phyloP scores from a whole-genome alignment of 2,113 vertebrate genomes.

The Astatoreochromis straeleni region DNA sequence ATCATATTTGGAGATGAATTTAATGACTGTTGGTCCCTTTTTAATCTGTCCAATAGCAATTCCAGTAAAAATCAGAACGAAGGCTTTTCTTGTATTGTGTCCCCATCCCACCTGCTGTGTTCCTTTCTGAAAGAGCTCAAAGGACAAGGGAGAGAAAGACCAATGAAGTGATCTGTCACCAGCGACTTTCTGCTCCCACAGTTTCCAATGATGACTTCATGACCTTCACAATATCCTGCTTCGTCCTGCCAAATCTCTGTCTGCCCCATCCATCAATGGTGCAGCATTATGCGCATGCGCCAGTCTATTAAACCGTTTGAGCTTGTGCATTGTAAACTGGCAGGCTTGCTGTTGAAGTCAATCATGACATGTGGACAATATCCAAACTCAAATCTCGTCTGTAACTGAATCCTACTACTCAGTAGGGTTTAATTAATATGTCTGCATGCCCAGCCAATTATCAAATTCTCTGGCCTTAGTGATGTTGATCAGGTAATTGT shows the following conservation, averaged over 20 bases:
- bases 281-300: not conserved
- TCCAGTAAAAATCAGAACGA: not conserved
- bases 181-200: not conserved
- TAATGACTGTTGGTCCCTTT: not conserved
- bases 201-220: not conserved
- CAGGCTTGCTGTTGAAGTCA: not conserved
- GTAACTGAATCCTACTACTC: constrained; percentile 5
- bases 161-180: constrained; percentile 36
- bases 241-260: not conserved
- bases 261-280: not conserved
- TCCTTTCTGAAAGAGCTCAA: not conserved
- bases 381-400: not conserved
- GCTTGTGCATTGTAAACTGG: not conserved
- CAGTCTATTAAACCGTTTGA: not conserved
- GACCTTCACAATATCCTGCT: not conserved
- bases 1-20: not conserved
- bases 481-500: not conserved
- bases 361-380: not conserved
- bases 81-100: not conserved
- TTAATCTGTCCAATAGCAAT: not conserved
- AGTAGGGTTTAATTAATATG: not conserved
- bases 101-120: not conserved
- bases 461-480: not conserved
- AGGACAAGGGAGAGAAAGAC: not conserved
- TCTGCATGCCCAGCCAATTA: not conserved